phyloP scores from a whole-genome alignment of 2,113 vertebrate species.

The Cynopterus brachyotis region DNA sequence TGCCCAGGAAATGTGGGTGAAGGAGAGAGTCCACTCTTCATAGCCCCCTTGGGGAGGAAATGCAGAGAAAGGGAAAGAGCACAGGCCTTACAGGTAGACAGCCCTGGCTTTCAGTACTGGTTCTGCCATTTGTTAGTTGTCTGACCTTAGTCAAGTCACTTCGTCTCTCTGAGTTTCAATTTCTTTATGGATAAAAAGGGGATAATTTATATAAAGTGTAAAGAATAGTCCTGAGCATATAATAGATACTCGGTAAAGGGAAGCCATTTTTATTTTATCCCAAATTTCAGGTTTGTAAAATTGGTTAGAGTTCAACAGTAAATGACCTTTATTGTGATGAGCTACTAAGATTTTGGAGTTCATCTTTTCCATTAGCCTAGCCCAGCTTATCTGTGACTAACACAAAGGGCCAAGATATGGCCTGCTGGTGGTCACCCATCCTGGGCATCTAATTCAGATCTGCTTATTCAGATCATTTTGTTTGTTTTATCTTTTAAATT shows the following conservation, averaged over 20 bases:
- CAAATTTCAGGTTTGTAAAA: slow-evolving; percentile 31
- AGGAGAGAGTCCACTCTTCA: not conserved
- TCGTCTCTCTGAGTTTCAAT: not conserved
- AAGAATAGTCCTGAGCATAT: not conserved
- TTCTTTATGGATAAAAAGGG: not conserved
- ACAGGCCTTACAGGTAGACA: not conserved
- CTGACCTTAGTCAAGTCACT: not conserved
- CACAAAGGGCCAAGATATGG: not conserved
- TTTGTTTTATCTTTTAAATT: slow-evolving; percentile 60
- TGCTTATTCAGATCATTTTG: slow-evolving; percentile 3
- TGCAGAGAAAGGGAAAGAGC: not conserved
- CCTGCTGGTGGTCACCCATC: not conserved
- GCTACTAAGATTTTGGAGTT: not conserved
- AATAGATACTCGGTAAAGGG: not conserved
- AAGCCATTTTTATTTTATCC: slow-evolving; percentile 9
- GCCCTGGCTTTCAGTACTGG: not conserved
- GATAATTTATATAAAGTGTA: not conserved
- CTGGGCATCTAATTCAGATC: not conserved
- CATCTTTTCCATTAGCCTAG: not conserved
- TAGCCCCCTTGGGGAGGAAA: not conserved
- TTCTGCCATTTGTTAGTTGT: not conserved
- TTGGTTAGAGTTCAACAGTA: not conserved
- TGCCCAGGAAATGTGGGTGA: not conserved
- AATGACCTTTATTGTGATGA: not conserved
- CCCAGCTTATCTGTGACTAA: not conserved